Percentiles rank a stretch among this genome's conserved stretches.
Conservation (phyloP, 2,797 vertebrate species). For the Lepidocolaptes lacrymiger region DNA sequence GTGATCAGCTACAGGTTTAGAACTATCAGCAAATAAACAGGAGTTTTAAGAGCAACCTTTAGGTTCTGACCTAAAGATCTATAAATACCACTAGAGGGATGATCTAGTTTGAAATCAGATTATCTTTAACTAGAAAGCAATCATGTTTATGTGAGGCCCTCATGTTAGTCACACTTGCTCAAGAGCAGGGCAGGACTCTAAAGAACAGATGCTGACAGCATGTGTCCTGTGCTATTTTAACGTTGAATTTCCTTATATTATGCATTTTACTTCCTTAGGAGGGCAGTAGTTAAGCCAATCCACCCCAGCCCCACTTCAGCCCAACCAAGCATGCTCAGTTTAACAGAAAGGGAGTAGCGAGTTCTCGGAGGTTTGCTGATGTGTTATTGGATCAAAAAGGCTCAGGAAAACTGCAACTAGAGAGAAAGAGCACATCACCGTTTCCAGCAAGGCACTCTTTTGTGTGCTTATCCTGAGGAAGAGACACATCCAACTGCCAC, state of each 20-base stretch:
- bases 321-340: neutral
- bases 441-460: neutral
- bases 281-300: neutral
- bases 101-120: constrained; percentile 3
- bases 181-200: neutral
- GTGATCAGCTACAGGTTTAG: neutral
- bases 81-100: neutral
- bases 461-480: neutral
- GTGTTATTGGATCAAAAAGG: neutral
- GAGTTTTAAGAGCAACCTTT: neutral
- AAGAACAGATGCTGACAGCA: neutral
- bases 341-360: neutral
- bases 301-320: neutral
- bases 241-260: neutral
- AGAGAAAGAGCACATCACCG: neutral
- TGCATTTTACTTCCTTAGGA: neutral
- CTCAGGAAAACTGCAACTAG: neutral
- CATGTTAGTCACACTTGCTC: neutral
- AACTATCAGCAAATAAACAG: neutral
- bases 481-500: neutral
- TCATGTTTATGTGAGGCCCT: neutral
- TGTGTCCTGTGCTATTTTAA: neutral
- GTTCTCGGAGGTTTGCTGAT: neutral
- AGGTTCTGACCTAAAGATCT: neutral
- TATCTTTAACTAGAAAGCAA: constrained; percentile 25